Evolutionary conservation across 2,888 invertebrate species (phyloP), one percentile per base, ranked within the genome.

Genomic region (Polietes domitor): DNA sequence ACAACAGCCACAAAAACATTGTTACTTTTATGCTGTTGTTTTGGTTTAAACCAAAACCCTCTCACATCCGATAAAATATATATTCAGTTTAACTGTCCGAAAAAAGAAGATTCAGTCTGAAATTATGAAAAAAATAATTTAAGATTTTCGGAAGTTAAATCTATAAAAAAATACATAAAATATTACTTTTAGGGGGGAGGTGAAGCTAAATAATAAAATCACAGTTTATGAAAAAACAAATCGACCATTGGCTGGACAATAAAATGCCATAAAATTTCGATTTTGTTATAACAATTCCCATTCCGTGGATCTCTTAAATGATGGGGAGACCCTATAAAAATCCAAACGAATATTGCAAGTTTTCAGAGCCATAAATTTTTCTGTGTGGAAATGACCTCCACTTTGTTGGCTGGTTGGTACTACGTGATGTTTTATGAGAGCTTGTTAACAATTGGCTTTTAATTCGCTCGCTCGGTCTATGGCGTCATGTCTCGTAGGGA

Each of bases 41-140:
- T n/a, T n/a, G n/a, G n/a, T n/a, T n/a, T n/a, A n/a, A n/a, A n/a
- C n/a, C n/a, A n/a, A n/a, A n/a, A n/a, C n/a, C n/a, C n/a, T n/a
- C n/a, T n/a, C n/a, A n/a, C n/a, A n/a, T n/a, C n/a, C n/a, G n/a
- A n/a, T n/a, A n/a, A n/a, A n/a, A n/a, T n/a, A 47, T 47, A 47
- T 47, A 47, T 47, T 47, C 12, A 9, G 5, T 47, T 5, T 47
- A 9, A 47, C 47, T 12, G 47, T 9, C 15, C 15, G 3, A 47
- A 47, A 47, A 10, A 47, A 10, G n/a, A 43, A 32, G 4, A 15
- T 47, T 15, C 15, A 47, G 32, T 32, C 32, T n/a, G 37, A 12
- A 37, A 37, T 37, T 37, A 47, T 47, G 47, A 53, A 53, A 53
- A 17, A 43, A n/a, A 50, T 50, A 50, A 50, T 50, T 50, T 50